Base-by-base conservation (phyloP, 2,113 vertebrate species). In the Poeciliopsis turrubarensis region DNA sequence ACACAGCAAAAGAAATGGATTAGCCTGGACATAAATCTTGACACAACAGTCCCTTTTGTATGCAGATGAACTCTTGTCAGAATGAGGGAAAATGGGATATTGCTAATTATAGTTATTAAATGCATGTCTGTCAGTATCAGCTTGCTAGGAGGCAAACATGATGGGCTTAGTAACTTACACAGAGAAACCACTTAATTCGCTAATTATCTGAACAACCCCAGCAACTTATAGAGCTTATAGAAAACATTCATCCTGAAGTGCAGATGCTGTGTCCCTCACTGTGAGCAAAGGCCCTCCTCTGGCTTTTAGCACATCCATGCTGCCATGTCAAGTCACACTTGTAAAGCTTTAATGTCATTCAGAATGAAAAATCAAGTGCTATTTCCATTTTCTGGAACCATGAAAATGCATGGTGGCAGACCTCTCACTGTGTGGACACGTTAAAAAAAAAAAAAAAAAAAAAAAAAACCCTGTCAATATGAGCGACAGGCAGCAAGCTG, bases 31-130 rank as follows among this genome's bases (percentile, higher is more conserved):
- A 79, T 85, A 83, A 83, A 81, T 89, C 79, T 84, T 80, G 69
- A 78, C 79, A 77, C 60, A 85, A 82, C 80, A 89, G 69, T 84
- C 66, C 75, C 44, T 83, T 76, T 30, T 73, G 72, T 15, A 66
- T 60, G 75, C 60, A 73, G 74, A 88, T 87, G 85, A 89, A 85
- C 75, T 83, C 83, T 19, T 77, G 84, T 84, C 83, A 81, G 73
- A 84, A 82, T 51, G 71, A 84, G 60, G 75, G 72, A 70, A 80
- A 87, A 63, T 54, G 73, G 79, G 81, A 85, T 57, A 85, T 85
- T 80, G 70, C 68, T 89, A 89, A 89, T 92, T 86, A 89, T 73
- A 85, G 81, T 86, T 80, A 86, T 88, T 87, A 89, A 88, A 90
- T 78, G 71, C 82, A 87, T 30, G 83, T 60, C 82, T 81, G 87